Conservation (phyloP, 1,140 invertebrate genomes). For the Drosophila paulistorum region DNA sequence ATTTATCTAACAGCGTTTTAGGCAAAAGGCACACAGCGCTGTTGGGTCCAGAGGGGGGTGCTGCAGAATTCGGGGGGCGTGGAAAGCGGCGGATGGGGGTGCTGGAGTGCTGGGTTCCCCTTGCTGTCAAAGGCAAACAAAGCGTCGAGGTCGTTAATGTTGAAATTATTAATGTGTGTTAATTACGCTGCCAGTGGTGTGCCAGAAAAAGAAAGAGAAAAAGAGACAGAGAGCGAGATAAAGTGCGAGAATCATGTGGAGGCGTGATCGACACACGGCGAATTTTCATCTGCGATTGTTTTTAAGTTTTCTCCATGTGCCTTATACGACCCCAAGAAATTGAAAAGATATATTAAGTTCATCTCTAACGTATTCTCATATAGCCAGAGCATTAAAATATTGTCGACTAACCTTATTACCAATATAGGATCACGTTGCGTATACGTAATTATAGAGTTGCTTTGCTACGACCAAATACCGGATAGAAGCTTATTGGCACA, state of each 20-base stretch:
- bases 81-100: background rate
- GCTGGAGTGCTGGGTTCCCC: background rate
- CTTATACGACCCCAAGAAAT: too few species aligned
- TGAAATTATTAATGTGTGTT: constrained; percentile 79
- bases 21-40: constrained; percentile 27
- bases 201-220: background rate
- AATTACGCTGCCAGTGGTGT: constrained; percentile 49
- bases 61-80: background rate
- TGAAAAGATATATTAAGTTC: background rate
- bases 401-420: too few species aligned
- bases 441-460: too few species aligned
- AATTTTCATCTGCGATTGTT: constrained; percentile 16
- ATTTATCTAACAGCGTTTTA: constrained; percentile 77
- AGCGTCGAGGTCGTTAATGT: constrained; percentile 74
- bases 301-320: too few species aligned
- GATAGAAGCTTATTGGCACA: too few species aligned
- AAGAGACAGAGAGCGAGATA: background rate
- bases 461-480: too few species aligned
- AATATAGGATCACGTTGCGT: too few species aligned
- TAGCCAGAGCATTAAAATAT: too few species aligned
- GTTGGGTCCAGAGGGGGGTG: background rate
- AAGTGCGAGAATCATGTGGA: constrained; percentile 16
- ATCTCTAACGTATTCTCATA: too few species aligned
- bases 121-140: constrained; percentile 69
- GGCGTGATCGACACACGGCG: background rate